Evolutionary conservation across 2,888 invertebrate genomes (phyloP), one percentile per base, ranked within the genome.

Genomic region (Acleris sparsana): DNA sequence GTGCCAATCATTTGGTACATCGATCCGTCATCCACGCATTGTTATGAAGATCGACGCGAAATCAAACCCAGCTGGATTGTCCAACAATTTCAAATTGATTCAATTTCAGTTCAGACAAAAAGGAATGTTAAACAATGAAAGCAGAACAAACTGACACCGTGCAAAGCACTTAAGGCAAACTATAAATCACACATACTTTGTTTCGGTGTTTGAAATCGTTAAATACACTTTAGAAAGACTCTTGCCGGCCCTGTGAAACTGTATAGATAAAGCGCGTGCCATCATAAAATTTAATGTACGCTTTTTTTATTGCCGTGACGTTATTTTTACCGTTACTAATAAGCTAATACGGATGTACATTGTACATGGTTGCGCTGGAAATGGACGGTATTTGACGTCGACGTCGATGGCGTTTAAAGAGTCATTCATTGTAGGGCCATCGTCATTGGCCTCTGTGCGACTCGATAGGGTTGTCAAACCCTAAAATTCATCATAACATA

Each of bases 221-320:
- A 59, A 55, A 29, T 49, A 58, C 56, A 48, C 46, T 52, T 48
- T 39, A 55, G 29, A 33, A 51, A 59, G 53, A 51, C 65, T 60
- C 60, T 60, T 33, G 11, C 4, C 64, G n/a, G 53, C 43, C 20
- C 25, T 39, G 53, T 60, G 55, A 60, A 55, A 60, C 49, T 20
- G 49, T 44, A 44, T 51, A 60, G 60, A 66, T 57, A 66, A 62
- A 61, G 66, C 22, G 43, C 43, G 53, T 59, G 48, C 61, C 51
- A 51, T 66, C 61, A 66, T 66, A 62, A 66, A 66, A 56, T 52
- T 57, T 44, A 57, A 43, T 62, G 57, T 52, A 22, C 44, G 61
- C 66, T 43, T 62, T 18, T 62, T 66, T 66, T 66, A 66, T 66
- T 57, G 48, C 52, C 46, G 56, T 62, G 66, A 61, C 56, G 57